Base-by-base conservation (phyloP, 2,888 invertebrate species). In the Papilio demoleus region DNA sequence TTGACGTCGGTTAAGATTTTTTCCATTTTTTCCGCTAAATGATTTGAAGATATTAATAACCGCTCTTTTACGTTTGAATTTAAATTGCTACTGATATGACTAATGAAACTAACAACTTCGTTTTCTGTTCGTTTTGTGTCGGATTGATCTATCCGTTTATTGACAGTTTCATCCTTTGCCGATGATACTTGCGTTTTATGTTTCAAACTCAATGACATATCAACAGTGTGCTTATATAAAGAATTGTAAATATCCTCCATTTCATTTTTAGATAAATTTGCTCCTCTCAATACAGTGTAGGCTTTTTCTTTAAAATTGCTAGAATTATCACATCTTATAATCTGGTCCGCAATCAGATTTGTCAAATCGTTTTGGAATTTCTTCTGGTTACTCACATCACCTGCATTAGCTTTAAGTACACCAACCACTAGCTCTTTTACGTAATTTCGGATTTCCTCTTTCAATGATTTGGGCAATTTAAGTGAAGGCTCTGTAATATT, bases 181-280 rank as follows among this genome's bases (percentile, higher is more conserved):
- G 40, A n/a, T 6, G 42, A 19, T 19, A 45, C 1, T 19, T 19
- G 17, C 8, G 40, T 59, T 65, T 47, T 59, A 59, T 47, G 59
- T 47, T 65, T 47, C 38, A 65, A 65, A 50, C 59, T 50, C 8
- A 65, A 53, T 0, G 68, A 64, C 19, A 65, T 64, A 17, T 68
- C 58, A 24, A 19, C 47, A 2, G 50, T 31, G 11, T 61, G 36
- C 11, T 34, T 24, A 34, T 65, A 42, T 6, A 69, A 22, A 19
- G 61, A 61, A 27, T 65, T 45, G 40, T 45, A 69, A 24, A 69
- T 42, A 9, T 65, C 69, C 27, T 69, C 69, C 9, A 42, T 34
- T 58, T 69, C 36, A 36, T 12, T 62, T 17, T 65, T 45, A 27
- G 69, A 31, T 34, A 69, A 27, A 61, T 69, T 65, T n/a, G 56